Evolutionary conservation across 2,888 invertebrate genomes (phyloP), one percentile per base, ranked within the genome.

Genomic region (Idaea aversata): DNA sequence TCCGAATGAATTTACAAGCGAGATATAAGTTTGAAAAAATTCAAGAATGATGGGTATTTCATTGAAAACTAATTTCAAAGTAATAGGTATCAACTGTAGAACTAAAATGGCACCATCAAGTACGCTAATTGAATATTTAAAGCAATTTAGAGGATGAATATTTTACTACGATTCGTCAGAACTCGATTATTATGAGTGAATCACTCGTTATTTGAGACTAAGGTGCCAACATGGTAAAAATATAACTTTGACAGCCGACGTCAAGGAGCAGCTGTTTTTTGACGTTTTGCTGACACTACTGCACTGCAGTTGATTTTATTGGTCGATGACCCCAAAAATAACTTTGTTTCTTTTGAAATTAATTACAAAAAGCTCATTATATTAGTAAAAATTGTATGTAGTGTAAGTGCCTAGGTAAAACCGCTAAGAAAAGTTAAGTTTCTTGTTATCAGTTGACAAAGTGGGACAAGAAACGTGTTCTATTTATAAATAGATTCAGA

Each of bases 401-500:
- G 10, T 36, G 15, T 25, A 59, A 59, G 16, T 15, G 15, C 4
- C 16, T 58, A 35, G 13, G 62, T 25, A 47, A 47, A 10, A 13
- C 47, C 13, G 6, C 13, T 47, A 47, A 47, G 47, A 47, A 6
- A 47, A 47, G 3, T 25, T 25, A 3, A 25, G 25, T 25, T 25
- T 25, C 25, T 25, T 25, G 25, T 6, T 0, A 47, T 47, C 47
- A 4, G 47, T 10, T 47, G 47, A 47, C 13, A 5, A 47, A 47
- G 47, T 47, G 47, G 3, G 47, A 47, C 47, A 13, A 47, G 47
- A 47, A 7, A 13, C 47, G 47, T 47, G 13, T 47, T 47, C 47
- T 47, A 47, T 13, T 47, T 47, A 47, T 61, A 34, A 61, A 65
- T 61, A 68, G 15, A 82, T 82, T 59, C 76, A 83, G 82, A 78